These are phyloP conservation scores for Lamellibrachia columna DNA, from an alignment of 2,888 invertebrate species.

Conservation along the genomic window DNA sequence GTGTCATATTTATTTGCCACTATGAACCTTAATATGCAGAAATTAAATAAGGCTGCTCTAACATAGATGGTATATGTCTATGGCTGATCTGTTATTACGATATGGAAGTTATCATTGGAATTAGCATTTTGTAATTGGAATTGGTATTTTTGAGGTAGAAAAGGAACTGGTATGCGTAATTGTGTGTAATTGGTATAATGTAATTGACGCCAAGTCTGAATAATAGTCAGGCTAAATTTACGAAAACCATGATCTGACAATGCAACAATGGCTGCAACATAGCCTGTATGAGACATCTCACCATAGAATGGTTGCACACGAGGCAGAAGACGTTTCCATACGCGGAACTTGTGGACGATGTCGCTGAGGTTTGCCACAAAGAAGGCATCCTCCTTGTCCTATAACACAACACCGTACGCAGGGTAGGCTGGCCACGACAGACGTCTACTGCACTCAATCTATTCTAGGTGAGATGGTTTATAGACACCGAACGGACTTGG, in stretches of 20 bases:
- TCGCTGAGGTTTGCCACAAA: conserved; percentile 89
- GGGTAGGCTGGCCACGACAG: not conserved
- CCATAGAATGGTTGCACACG: conserved; percentile 92
- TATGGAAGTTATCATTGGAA: no score
- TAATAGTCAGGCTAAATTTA: no score
- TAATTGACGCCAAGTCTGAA: no score
- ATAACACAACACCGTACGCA: conserved; percentile 37
- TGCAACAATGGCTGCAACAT: not conserved
- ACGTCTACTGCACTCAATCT: not conserved
- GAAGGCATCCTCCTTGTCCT: conserved; percentile 87
- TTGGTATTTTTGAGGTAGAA: no score
- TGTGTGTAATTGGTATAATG: no score
- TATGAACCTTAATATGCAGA: no score
- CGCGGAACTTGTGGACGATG: conserved; percentile 81
- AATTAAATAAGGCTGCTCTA: no score
- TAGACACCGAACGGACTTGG: not conserved
- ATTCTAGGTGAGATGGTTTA: not conserved
- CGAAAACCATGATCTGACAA: not conserved
- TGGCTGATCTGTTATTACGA: no score
- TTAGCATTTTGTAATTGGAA: no score
- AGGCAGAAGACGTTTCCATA: conserved; percentile 86
- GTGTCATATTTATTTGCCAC: no score
- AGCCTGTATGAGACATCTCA: conserved; percentile 62
- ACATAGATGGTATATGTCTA: no score
- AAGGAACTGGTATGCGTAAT: no score